These are phyloP conservation scores for Synanthedon formicaeformis DNA, from an alignment of 2,888 invertebrate genomes.

Conservation along the genomic window DNA sequence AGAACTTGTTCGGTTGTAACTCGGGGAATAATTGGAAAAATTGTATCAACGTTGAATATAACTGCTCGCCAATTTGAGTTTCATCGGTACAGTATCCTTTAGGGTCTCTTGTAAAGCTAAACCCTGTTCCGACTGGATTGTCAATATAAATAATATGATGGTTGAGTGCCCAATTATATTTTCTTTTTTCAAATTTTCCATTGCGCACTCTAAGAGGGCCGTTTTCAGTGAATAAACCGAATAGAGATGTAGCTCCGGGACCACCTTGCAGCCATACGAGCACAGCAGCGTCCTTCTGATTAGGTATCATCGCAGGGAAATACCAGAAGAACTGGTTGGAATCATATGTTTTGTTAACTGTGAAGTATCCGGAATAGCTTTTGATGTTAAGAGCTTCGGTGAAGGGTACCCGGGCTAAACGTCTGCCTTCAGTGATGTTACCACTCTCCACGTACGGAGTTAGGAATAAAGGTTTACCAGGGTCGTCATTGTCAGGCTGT, in stretches of 20 bases:
- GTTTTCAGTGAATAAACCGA: constrained; percentile 86
- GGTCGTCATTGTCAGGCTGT: constrained; percentile 36
- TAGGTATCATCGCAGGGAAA: constrained; percentile 78
- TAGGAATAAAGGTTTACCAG: constrained; percentile 76
- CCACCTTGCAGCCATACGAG: constrained; percentile 90
- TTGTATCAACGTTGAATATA: constrained; percentile 82
- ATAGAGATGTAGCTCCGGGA: constrained; percentile 83
- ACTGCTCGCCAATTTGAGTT: constrained; percentile 81
- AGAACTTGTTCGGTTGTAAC: constrained; percentile 81
- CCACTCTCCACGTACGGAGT: constrained; percentile 81
- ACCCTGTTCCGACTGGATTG: constrained; percentile 94
- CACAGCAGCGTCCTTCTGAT: constrained; percentile 74
- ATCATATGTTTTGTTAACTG: constrained; percentile 80
- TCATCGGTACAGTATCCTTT: constrained; percentile 85
- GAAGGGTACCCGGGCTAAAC: constrained; percentile 67
- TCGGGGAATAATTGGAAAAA: constrained; percentile 88
- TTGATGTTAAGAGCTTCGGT: constrained; percentile 70
- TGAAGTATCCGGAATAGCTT: constrained; percentile 86
- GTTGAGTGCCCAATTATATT: constrained; percentile 83
- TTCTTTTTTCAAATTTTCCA: constrained; percentile 66
- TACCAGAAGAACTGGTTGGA: constrained; percentile 95
- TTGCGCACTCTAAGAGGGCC: constrained; percentile 73
- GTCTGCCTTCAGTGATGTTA: constrained; percentile 74
- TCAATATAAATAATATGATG: constrained; percentile 90
- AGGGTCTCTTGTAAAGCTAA: constrained; percentile 84